Percentiles rank a stretch among this genome's conserved stretches.
These are phyloP conservation scores for Eclectus roratus DNA, from an alignment of 2,113 vertebrate species.

Conservation along the genomic window DNA sequence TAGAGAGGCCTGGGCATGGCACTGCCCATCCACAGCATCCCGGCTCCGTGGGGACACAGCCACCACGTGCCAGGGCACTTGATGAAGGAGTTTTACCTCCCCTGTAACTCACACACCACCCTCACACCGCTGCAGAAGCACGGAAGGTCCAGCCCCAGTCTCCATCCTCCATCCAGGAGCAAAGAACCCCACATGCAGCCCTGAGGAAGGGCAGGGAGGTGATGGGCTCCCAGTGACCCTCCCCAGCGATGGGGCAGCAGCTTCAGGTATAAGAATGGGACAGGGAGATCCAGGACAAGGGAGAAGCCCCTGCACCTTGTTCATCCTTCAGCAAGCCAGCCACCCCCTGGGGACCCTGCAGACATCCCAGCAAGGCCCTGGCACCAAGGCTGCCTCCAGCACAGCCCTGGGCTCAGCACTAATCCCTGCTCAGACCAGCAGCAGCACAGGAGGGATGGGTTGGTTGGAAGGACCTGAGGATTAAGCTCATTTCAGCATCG, in stretches of 20 bases:
- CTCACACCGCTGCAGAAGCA: accelerated
- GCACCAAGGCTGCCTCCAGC: neutral
- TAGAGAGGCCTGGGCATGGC: neutral
- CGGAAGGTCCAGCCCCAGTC: neutral
- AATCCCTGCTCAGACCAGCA: slow-evolving; percentile 17
- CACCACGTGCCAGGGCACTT: accelerated
- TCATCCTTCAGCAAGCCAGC: neutral
- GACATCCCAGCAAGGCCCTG: accelerated
- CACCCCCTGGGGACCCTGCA: neutral
- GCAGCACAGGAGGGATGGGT: neutral
- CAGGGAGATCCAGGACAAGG: neutral
- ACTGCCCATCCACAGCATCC: neutral
- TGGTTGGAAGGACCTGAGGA: neutral
- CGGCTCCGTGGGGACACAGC: neutral
- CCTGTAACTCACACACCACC: neutral
- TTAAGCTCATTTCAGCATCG: slow-evolving; percentile 14
- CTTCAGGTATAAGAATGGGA: neutral
- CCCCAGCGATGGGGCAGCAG: neutral
- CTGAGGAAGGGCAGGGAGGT: neutral
- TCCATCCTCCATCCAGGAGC: neutral
- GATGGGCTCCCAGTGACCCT: neutral
- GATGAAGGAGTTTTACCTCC: neutral
- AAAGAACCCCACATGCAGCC: neutral
- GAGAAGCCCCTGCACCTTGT: neutral
- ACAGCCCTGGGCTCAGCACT: neutral